Base-by-base conservation (phyloP, 37 sponge, comb jelly and placozoan species). In the Ephydatia muelleri region DNA sequence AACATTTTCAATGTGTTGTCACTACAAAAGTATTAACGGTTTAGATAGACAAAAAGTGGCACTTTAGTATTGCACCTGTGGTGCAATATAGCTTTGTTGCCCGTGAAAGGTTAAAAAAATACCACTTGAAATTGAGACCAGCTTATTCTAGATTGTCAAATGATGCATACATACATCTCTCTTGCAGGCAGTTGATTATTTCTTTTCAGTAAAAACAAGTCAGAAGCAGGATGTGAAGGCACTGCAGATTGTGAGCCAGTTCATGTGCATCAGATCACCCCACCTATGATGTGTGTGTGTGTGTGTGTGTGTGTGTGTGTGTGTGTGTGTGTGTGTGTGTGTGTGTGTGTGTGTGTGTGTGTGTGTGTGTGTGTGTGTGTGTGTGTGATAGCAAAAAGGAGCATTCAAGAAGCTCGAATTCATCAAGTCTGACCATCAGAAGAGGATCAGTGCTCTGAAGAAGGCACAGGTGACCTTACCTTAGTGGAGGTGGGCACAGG, bases 101-200 rank as follows among this genome's bases (percentile, higher is more conserved):
- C n/a, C n/a, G n/a, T n/a, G n/a, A n/a, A n/a, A n/a, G n/a, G n/a
- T n/a, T n/a, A n/a, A n/a, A n/a, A n/a, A n/a, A n/a, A n/a, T n/a
- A n/a, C n/a, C n/a, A n/a, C n/a, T n/a, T n/a, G n/a, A n/a, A n/a
- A n/a, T n/a, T n/a, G n/a, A n/a, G n/a, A n/a, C n/a, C n/a, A n/a
- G n/a, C n/a, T n/a, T n/a, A n/a, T n/a, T n/a, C n/a, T n/a, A n/a
- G n/a, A n/a, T n/a, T n/a, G n/a, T n/a, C n/a, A n/a, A n/a, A n/a
- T n/a, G n/a, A n/a, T n/a, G n/a, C n/a, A n/a, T n/a, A n/a, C n/a
- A n/a, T n/a, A n/a, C n/a, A n/a, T n/a, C n/a, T n/a, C n/a, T n/a
- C n/a, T n/a, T n/a, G n/a, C 73, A 97, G 89, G 95, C 98, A 31
- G 91, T 94, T 21, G 98, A 97, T 91, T 88, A 93, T 34, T 97